Conservation (phyloP, 2,113 vertebrate species). For the Helogale parvula region DNA sequence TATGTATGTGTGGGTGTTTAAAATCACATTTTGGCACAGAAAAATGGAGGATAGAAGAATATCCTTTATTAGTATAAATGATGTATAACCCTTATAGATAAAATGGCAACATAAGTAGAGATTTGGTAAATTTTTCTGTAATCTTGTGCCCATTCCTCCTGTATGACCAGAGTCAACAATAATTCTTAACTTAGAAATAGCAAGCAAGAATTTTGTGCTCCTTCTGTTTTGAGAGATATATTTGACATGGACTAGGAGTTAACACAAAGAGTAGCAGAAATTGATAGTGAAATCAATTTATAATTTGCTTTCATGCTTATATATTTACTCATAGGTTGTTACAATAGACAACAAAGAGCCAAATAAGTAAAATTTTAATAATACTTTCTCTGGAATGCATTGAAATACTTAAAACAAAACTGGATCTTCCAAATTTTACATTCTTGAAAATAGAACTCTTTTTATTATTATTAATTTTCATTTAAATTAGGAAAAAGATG, state of each 20-base stretch:
- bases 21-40: neutral
- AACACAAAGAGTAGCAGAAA: neutral
- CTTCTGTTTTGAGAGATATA: neutral
- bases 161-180: neutral
- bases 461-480: neutral
- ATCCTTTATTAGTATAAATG: neutral
- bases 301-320: neutral
- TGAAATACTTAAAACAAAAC: neutral
- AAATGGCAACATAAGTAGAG: neutral
- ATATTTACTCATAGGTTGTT: neutral
- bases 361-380: conserved; percentile 28
- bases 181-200: neutral
- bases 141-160: neutral
- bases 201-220: neutral
- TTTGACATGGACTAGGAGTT: neutral
- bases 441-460: neutral
- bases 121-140: neutral
- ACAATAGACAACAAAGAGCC: neutral
- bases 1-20: neutral
- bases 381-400: neutral
- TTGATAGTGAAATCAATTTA: neutral
- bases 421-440: neutral
- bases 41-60: neutral
- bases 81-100: neutral
- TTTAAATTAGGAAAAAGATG: neutral